Conservation (phyloP, 2,113 vertebrate species). For the Brienomyrus longianalis region DNA sequence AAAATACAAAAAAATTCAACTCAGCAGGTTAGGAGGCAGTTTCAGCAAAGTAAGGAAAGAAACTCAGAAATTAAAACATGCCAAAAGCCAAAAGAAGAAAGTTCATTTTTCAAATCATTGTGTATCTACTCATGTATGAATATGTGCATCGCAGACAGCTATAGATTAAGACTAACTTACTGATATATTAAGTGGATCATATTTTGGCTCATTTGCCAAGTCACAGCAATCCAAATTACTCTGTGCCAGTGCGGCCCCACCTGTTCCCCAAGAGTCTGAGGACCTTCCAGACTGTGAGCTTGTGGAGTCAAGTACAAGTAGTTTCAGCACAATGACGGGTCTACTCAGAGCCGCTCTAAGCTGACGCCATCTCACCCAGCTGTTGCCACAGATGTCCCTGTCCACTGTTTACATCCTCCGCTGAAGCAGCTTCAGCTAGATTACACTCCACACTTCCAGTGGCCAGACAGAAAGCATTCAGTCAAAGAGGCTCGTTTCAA, state of each 20-base stretch:
- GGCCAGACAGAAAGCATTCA: neutral
- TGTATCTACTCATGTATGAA: neutral
- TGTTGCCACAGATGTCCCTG: neutral
- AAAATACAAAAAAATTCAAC: neutral
- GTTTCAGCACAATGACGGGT: neutral
- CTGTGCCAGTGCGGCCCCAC: neutral
- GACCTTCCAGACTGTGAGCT: neutral
- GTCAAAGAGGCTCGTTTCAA: conserved; percentile 5
- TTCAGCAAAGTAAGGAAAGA: neutral
- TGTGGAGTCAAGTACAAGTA: neutral
- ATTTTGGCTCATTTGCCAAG: neutral
- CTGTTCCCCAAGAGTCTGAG: neutral
- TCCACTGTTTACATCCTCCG: neutral
- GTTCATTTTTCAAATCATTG: neutral
- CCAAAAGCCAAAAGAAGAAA: neutral
- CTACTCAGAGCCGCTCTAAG: neutral
- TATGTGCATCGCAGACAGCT: neutral
- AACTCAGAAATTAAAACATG: neutral
- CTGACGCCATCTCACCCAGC: neutral
- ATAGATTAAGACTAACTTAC: neutral
- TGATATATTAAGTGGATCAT: neutral
- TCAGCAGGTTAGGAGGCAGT: neutral
- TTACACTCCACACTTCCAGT: neutral
- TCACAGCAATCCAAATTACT: neutral
- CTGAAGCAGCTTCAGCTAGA: neutral